phyloP scores from a whole-genome alignment of 2,797 vertebrate genomes.

The Eutrigla gurnardus region DNA sequence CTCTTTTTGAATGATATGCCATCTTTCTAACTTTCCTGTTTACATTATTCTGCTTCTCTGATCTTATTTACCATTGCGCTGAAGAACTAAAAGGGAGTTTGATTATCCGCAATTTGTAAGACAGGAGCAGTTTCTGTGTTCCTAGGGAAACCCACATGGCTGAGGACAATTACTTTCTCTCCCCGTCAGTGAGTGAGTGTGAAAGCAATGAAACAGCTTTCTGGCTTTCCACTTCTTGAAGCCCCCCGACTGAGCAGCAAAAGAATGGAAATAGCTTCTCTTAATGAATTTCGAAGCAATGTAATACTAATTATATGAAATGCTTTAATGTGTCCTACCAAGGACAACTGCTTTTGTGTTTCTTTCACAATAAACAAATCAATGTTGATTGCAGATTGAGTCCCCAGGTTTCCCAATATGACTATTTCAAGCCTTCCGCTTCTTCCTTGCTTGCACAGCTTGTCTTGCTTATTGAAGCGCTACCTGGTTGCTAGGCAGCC shows the following conservation, averaged over 20 bases:
- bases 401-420: not conserved
- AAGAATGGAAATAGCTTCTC: not conserved
- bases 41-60: slow-evolving; percentile 10
- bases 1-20: not conserved
- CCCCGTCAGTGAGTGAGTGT: slow-evolving; percentile 4
- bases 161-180: slow-evolving; percentile 18
- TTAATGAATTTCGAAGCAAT: not conserved
- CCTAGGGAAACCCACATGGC: slow-evolving; percentile 13
- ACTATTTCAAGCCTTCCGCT: slow-evolving; percentile 37
- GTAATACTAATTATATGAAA: not conserved
- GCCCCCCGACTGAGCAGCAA: not conserved
- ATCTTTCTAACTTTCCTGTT: slow-evolving; percentile 10
- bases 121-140: slow-evolving; percentile 19
- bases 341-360: not conserved
- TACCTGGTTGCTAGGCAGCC: slow-evolving; percentile 79
- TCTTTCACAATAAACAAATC: slow-evolving; percentile 21
- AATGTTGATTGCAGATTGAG: not conserved
- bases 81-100: slow-evolving; percentile 17
- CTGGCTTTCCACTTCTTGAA: not conserved
- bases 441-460: slow-evolving; percentile 21
- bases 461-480: slow-evolving; percentile 38
- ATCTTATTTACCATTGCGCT: slow-evolving; percentile 3
- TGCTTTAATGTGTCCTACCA: not conserved
- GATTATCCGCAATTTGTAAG: slow-evolving; percentile 25
- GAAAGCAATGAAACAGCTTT: slow-evolving; percentile 26